These are phyloP conservation scores for Polydesmus complanatus DNA, from an alignment of 2,888 invertebrate species.

Conservation along the genomic window DNA sequence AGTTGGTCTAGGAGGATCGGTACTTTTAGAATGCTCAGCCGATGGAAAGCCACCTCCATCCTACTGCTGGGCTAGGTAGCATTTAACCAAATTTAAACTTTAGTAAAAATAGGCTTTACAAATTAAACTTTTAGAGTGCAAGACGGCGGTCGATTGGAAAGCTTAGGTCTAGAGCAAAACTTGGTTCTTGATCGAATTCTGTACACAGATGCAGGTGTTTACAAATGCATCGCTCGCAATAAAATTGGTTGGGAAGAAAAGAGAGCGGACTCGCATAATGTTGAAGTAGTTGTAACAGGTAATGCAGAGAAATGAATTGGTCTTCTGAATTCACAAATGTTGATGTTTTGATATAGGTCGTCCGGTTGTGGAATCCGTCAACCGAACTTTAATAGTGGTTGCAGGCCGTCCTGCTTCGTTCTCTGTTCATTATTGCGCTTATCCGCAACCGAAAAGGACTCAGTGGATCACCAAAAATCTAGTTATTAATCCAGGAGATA, in stretches of 20 bases:
- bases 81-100: not conserved
- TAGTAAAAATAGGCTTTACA: not conserved
- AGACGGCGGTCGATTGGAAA: conserved; percentile 35
- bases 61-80: conserved; percentile 39
- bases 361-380: conserved; percentile 46
- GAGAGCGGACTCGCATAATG: conserved; percentile 31
- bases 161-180: conserved; percentile 43
- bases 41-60: conserved; percentile 34
- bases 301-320: not conserved
- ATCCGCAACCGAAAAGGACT: conserved; percentile 50
- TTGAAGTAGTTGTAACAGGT: conserved; percentile 39
- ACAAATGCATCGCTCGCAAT: conserved; percentile 52
- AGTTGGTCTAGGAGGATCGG: conserved; percentile 71
- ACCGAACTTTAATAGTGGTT: conserved; percentile 51
- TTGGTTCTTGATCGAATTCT: conserved; percentile 53
- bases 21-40: conserved; percentile 70
- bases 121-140: conserved; percentile 29
- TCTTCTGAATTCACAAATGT: conserved; percentile 14
- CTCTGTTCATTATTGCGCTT: conserved; percentile 60
- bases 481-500: conserved; percentile 25
- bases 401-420: conserved; percentile 53
- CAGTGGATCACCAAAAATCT: conserved; percentile 41
- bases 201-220: conserved; percentile 62
- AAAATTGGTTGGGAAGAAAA: conserved; percentile 32
- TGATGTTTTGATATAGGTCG: conserved; percentile 38